phyloP scores from a whole-genome alignment of 2,113 vertebrate species.

The Microcebus jonahi region DNA sequence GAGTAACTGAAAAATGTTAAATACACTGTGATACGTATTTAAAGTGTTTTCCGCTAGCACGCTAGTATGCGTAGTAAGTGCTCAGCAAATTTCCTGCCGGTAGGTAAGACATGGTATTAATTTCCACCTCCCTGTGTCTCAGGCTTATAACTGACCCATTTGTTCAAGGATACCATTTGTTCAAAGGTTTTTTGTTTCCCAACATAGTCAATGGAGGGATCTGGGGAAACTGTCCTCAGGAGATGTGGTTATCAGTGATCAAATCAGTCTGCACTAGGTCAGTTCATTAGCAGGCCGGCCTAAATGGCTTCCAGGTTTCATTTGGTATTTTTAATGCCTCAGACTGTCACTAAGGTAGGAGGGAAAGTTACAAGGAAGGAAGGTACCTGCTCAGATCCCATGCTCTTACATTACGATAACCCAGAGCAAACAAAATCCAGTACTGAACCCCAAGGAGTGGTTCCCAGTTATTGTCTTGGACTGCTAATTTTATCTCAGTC shows the following conservation, averaged over 20 bases:
- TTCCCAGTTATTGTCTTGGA: neutral
- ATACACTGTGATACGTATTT: neutral
- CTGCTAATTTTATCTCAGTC: neutral
- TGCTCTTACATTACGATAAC: slow-evolving; percentile 21
- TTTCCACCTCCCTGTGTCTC: neutral
- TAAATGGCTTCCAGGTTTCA: neutral
- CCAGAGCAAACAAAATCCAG: neutral
- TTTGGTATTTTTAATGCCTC: slow-evolving; percentile 15
- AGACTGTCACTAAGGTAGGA: neutral
- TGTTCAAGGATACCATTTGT: neutral
- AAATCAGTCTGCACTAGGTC: neutral
- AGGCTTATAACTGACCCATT: neutral
- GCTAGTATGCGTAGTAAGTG: neutral
- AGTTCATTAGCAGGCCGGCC: neutral
- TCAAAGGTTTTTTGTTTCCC: neutral
- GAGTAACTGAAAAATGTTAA: neutral
- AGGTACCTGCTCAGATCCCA: neutral
- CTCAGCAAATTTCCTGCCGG: neutral
- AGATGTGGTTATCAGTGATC: neutral
- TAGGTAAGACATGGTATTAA: neutral
- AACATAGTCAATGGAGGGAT: neutral
- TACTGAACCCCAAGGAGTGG: neutral
- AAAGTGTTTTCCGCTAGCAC: neutral
- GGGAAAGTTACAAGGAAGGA: neutral
- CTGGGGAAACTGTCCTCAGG: neutral